phyloP scores from a whole-genome alignment of 2,888 invertebrate species.

The Chesias legatella region DNA sequence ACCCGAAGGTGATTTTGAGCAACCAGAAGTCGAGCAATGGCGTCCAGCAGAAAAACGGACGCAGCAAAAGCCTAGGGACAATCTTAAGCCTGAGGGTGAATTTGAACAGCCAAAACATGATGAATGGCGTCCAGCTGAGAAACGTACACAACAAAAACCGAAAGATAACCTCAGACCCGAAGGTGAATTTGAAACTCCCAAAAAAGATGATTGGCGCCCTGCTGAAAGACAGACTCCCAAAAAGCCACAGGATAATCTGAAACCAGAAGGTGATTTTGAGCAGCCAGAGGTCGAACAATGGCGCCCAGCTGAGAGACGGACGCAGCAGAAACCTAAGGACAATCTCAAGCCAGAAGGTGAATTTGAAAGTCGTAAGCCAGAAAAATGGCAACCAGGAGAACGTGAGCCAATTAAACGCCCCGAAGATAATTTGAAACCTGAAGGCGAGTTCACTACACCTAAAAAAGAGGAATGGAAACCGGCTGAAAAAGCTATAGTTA shows the following conservation, averaged over 20 bases:
- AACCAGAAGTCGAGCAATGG: constrained; percentile 47
- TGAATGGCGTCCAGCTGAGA: constrained; percentile 67
- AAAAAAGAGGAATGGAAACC: constrained; percentile 66
- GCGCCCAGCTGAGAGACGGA: constrained; percentile 54
- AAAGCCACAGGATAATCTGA: constrained; percentile 66
- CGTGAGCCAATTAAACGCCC: constrained; percentile 62
- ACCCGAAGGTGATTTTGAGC: constrained; percentile 79
- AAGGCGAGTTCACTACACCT: constrained; percentile 64
- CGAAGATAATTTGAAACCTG: constrained; percentile 40
- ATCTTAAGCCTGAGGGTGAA: constrained; percentile 41
- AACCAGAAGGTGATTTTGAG: constrained; percentile 80
- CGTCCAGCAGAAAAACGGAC: constrained; percentile 69
- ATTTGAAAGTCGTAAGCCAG: constrained; percentile 34
- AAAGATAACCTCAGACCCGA: constrained; percentile 78
- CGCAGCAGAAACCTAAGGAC: constrained; percentile 69
- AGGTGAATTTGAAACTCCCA: constrained; percentile 73
- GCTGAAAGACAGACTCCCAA: constrained; percentile 62
- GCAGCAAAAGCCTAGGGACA: constrained; percentile 60
- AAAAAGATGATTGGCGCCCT: constrained; percentile 45
- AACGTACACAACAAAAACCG: constrained; percentile 57
- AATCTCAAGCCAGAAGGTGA: constrained; percentile 62
- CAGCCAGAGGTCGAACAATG: constrained; percentile 60
- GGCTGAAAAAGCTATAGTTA: constrained; percentile 61
- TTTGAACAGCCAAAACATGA: constrained; percentile 67
- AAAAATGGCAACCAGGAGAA: constrained; percentile 59